A percentile compares a stretch with the other conserved stretches of the same genome.
Conservation (phyloP, 2,113 vertebrate genomes). For the Melanerpes formicivorus region DNA sequence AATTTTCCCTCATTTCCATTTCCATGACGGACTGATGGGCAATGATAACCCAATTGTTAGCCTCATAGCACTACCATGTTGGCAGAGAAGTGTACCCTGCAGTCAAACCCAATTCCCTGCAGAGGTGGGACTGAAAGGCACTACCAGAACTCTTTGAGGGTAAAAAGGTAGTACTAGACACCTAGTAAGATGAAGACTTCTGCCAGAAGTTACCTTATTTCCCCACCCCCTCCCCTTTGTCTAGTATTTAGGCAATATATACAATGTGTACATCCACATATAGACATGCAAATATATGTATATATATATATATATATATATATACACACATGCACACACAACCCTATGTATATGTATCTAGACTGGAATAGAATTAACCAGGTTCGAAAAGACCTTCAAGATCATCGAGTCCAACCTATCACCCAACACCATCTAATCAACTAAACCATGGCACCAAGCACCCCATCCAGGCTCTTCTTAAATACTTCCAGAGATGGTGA, state of each 20-base stretch:
- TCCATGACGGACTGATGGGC: not conserved
- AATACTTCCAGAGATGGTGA: too few relatives aligned
- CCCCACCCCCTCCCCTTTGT: not conserved
- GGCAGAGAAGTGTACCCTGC: not conserved
- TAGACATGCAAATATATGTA: not conserved
- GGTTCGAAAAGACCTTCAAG: too few relatives aligned
- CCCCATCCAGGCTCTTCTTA: too few relatives aligned
- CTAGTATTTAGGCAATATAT: not conserved
- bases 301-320: not conserved
- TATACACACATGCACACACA: too few relatives aligned
- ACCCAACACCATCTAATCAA: too few relatives aligned
- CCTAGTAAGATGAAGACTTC: not conserved
- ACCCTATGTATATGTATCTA: not conserved
- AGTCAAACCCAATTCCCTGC: not conserved
- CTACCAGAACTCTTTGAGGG: not conserved
- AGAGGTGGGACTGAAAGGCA: not conserved
- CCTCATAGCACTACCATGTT: not conserved
- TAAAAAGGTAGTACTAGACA: not conserved
- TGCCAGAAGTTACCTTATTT: not conserved
- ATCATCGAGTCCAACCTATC: too few relatives aligned
- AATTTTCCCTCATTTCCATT: not conserved
- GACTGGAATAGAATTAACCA: too few relatives aligned
- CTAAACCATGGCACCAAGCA: too few relatives aligned
- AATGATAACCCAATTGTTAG: not conserved
- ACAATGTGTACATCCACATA: not conserved